Base-by-base conservation (phyloP, 1,140 invertebrate genomes). In the Chelonus insularis region DNA sequence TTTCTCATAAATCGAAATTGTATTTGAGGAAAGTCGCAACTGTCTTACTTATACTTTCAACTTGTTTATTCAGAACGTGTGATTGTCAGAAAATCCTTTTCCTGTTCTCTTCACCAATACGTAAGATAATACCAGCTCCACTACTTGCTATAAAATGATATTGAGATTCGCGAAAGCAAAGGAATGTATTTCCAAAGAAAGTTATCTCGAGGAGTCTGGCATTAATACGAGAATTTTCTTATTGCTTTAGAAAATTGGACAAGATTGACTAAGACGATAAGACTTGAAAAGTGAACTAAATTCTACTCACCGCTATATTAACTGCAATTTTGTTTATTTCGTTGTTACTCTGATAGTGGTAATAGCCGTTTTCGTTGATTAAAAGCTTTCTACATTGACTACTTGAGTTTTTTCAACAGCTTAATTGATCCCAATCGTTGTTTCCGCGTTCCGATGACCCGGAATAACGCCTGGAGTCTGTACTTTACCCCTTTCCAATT, bases 361-460 rank as follows among this genome's bases (percentile, higher is more conserved):
- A 52, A 34, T 34, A 18, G 29, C 29, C 32, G 6, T 12, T 32
- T 52, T 52, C 12, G n/a, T 29, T 20, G 50, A 52, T 52, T 52
- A 52, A 52, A 52, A 36, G 29, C 29, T 1, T 5, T 36, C 29
- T 36, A 8, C 34, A 7, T 29, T 29, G 7, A 29, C 7, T 29
- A 7, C 25, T 29, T 29, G 25, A 4, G 7, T 29, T 34, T 52
- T 36, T 16, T 14, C 29, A 23, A 23, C 7, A 52, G 14, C 18
- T 29, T 12, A n/a, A 34, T 14, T 52, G 32, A 16, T 32, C 23
- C 18, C 50, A 16, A 14, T 21, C 11, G 41, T 18, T 16, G 39
- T 50, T 59, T 55, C 56, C 8, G 25, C 41, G 18, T 11, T 50
- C 12, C n/a, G 18, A 32, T 43, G 56, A 41, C 57, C 55, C 39